Evolutionary conservation across 2,113 vertebrate species (phyloP), one percentile per base, ranked within the genome.

Genomic region (Pithys albifrons): DNA sequence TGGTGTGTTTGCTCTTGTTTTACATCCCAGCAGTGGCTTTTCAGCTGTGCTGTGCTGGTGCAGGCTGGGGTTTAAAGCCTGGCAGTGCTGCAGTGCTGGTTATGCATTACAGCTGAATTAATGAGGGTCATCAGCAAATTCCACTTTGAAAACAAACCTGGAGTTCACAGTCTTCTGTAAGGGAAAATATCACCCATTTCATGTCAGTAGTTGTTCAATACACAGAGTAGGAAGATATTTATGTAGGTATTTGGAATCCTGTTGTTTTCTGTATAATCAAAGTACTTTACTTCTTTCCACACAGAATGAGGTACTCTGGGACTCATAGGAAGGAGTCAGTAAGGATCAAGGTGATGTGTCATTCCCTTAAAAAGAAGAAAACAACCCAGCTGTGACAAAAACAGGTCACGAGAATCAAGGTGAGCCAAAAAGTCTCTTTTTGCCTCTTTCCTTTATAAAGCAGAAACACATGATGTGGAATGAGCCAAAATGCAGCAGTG

Each of bases 201-300:
- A 74, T 91, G 73, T 66, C 77, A 78, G 22, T 64, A 71, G 28
- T 59, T 5, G 2, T 43, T 77, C 49, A 45, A 52, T 57, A 45
- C 19, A 45, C 14, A 52, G 51, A 73, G 25, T 77, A 18, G 51
- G 24, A 72, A 54, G 69, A 41, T 14, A 52, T 31, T 31, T 77
- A 27, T 18, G 7, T 61, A 76, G 64, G 23, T 81, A 19, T 86
- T 72, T 89, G 73, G 86, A 88, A 66, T 88, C 27, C 52, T 71
- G 4, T 19, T 78, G 43, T 37, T 67, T 78, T 81, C 57, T 87
- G 31, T 52, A 41, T 89, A 52, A 51, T 72, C 39, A 29, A 76
- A 83, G 62, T 74, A 49, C 66, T 91, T 71, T 75, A 35, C n/a
- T 91, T 87, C 41, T 95, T 89, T 91, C 78, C 62, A 58, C 91